Conservation (phyloP, 2,888 invertebrate species). For the Odontothrips loti region DNA sequence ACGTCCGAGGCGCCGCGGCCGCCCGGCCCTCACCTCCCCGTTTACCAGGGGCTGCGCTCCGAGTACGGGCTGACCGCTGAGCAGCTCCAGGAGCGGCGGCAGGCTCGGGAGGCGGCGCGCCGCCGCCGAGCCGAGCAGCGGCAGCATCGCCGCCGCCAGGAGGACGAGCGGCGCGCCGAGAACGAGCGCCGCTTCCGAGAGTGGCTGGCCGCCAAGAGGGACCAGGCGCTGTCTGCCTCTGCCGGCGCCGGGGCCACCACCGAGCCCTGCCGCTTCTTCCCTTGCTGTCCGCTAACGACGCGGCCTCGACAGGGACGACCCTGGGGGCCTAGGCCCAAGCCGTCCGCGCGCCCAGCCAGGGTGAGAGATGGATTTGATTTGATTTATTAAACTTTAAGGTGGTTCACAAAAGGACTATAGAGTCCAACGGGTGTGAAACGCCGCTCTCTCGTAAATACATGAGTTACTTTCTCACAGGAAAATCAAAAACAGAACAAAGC, state of each 20-base stretch:
- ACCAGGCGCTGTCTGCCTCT: background rate
- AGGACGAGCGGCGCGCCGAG: background rate
- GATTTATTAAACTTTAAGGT: too few relatives aligned
- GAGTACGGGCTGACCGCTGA: conserved; percentile 11
- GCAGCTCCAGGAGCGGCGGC: conserved; percentile 7
- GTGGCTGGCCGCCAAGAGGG: conserved; percentile 6
- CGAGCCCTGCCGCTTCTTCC: conserved; percentile 5
- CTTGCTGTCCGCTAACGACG: background rate
- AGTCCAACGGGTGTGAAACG: too few relatives aligned
- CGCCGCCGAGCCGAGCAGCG: conserved; percentile 11
- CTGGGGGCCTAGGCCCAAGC: background rate
- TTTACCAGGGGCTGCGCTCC: conserved; percentile 11
- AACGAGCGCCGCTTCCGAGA: background rate
- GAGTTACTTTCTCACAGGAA: too few relatives aligned
- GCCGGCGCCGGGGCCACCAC: background rate
- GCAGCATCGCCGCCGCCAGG: background rate
- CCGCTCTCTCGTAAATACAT: too few relatives aligned
- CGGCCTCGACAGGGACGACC: background rate
- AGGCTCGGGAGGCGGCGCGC: background rate
- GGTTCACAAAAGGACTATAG: too few relatives aligned
- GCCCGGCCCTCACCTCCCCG: background rate
- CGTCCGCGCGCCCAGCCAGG: background rate
- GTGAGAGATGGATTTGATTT: background rate
- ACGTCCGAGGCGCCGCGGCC: too few relatives aligned
- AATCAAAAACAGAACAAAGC: too few relatives aligned